Evolutionary conservation across 1,140 invertebrate genomes (phyloP).

Genomic region (Metaphire vulgaris): DNA sequence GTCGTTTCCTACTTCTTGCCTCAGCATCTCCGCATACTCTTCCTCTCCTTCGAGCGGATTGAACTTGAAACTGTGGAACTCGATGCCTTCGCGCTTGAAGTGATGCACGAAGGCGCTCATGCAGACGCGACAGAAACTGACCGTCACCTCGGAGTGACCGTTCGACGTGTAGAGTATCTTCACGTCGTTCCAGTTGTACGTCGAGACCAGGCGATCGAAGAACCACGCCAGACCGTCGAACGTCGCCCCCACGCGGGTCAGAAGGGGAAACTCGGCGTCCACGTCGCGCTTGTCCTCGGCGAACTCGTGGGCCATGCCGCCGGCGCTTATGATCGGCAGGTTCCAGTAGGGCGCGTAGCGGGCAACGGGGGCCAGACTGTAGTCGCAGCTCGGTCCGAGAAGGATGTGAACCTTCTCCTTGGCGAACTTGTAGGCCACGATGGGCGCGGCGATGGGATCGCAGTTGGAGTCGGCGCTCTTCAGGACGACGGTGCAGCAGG

Average conservation of each 20-base stretch:
- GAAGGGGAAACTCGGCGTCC: constrained; percentile 59
- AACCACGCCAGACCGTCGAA: constrained; percentile 58
- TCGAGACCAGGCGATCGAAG: constrained; percentile 58
- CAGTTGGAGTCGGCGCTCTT: constrained; percentile 65
- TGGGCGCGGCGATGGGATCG: constrained; percentile 64
- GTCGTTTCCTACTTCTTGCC: constrained; percentile 39
- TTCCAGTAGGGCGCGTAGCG: constrained; percentile 77
- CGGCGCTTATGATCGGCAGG: constrained; percentile 79
- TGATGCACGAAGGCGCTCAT: constrained; percentile 34
- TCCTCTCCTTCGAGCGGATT: constrained; percentile 59
- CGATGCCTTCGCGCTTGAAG: constrained; percentile 14
- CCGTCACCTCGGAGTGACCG: constrained; percentile 55
- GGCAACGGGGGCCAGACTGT: constrained; percentile 81
- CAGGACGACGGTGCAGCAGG: constrained; percentile 6
- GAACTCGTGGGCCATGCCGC: constrained; percentile 75
- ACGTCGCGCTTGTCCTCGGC: constrained; percentile 40
- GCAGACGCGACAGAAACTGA: constrained; percentile 53
- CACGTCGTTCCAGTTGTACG: constrained; percentile 62
- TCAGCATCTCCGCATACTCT: constrained; percentile 54
- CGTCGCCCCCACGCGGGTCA: constrained; percentile 73
- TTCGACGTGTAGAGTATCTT: constrained; percentile 65
- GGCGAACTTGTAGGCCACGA: constrained; percentile 38
- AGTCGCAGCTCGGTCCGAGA: constrained; percentile 84
- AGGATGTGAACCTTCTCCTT: constrained; percentile 63
- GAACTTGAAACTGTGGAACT: constrained; percentile 64